Base-by-base conservation (phyloP, 2,113 vertebrate genomes). In the Mixornis gularis region DNA sequence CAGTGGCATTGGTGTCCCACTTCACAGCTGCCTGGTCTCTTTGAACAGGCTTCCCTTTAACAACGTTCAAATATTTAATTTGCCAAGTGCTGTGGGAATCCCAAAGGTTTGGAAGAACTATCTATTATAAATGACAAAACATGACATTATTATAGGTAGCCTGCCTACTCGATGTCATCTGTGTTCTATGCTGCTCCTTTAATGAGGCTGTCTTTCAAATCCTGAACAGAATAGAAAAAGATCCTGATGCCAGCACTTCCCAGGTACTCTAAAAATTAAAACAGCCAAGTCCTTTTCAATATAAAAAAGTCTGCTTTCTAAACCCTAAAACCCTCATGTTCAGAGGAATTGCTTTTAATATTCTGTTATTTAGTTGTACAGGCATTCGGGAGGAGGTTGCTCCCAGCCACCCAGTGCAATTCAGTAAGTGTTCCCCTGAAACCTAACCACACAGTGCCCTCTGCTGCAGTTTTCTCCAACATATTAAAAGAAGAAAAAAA, bases 371-470 rank as follows among this genome's bases (percentile, higher is more conserved):
- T 95, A 89, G 91, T 72, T 68, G 78, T 93, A 82, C 64, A 56
- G 72, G 76, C 38, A 4, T 76, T 84, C 72, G 73, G 90, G 59
- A 84, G 49, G 70, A 89, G 93, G 58, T 64, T 87, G 56, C 66
- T 94, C 87, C 76, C 91, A 93, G 27, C 34, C 71, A 91, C 53
- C 60, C 93, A 51, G 58, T 29, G 82, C 78, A 88, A 92, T 85
- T 87, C 63, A 26, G 30, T 49, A 52, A 72, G 60, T 43, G 76
- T 11, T 97, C 85, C 93, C 77, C 66, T 78, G 91, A 96, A 97
- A 96, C 71, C n/a, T 96, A 94, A 95, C 92, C 90, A 95, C 94
- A 96, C 93, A 96, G 92, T 97, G 96, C 96, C 96, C 96, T 95
- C 96, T 97, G 83, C 94, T 94, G 96, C 79, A 95, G 95, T 93